phyloP scores from a whole-genome alignment of 2,888 invertebrate genomes.

The Cordilura impudica region DNA sequence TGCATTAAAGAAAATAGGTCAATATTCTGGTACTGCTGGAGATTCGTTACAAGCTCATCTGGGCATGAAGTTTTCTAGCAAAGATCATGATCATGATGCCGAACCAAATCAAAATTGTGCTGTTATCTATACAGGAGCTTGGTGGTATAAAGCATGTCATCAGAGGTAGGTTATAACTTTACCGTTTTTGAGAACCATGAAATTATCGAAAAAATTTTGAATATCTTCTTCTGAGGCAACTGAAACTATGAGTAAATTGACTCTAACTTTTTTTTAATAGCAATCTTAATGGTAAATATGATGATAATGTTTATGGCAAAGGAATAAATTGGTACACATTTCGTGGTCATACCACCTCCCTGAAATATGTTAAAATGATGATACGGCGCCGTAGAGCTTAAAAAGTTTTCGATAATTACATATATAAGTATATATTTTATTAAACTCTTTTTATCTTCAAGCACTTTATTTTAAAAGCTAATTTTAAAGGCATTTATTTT shows the following conservation, averaged over 20 bases:
- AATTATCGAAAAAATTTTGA: too few species aligned
- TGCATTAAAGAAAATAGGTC: constrained; percentile 32
- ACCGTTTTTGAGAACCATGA: too few species aligned
- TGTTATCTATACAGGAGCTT: constrained; percentile 14
- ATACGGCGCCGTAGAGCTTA: not conserved
- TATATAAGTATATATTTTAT: too few species aligned
- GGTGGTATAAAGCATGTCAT: constrained; percentile 44
- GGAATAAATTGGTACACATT: constrained; percentile 27
- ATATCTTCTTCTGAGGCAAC: too few species aligned
- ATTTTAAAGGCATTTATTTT: too few species aligned
- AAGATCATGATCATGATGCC: constrained; percentile 28
- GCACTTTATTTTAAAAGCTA: too few species aligned
- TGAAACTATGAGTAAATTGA: too few species aligned
- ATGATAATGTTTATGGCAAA: constrained; percentile 9
- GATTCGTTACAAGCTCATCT: constrained; percentile 4
- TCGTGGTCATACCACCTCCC: not conserved
- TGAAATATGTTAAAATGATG: constrained; percentile 30
- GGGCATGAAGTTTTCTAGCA: constrained; percentile 26
- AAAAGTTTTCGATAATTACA: not conserved
- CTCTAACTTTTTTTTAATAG: too few species aligned
- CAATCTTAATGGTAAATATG: constrained; percentile 26
- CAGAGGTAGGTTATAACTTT: not conserved
- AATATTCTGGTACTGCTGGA: constrained; percentile 36
- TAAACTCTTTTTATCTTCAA: too few species aligned
- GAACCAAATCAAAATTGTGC: constrained; percentile 17